phyloP scores from a whole-genome alignment of 2,888 invertebrate genomes.

The Drosophila neonasuta region DNA sequence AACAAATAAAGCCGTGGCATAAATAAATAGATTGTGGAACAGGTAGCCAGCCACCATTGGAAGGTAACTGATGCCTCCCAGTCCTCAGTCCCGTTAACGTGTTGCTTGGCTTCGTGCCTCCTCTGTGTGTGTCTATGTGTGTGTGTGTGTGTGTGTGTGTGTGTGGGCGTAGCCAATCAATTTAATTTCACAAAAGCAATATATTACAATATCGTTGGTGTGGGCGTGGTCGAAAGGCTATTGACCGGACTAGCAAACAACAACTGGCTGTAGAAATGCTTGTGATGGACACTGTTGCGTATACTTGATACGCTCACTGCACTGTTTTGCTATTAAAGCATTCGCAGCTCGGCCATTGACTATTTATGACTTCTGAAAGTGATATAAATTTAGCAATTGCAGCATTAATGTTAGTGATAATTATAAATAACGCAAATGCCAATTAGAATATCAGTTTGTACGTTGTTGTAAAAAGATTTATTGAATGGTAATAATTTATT shows the following conservation, averaged over 20 bases:
- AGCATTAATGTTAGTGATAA: conserved; percentile 13
- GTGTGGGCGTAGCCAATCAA: conserved; percentile 64
- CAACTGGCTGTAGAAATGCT: neutral
- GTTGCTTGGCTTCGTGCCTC: conserved; percentile 28
- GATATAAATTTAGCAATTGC: conserved; percentile 29
- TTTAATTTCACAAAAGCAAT: conserved; percentile 73
- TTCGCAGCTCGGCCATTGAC: neutral
- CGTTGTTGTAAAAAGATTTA: neutral
- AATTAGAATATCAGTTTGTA: neutral
- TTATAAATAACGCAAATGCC: neutral
- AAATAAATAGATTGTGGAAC: conserved; percentile 47
- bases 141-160: neutral
- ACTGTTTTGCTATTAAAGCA: neutral
- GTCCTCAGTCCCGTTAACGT: conserved; percentile 14
- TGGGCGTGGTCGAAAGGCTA: conserved; percentile 51
- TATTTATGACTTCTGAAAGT: conserved; percentile 20
- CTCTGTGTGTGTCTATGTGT: too few relatives aligned
- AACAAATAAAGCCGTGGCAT: conserved; percentile 35
- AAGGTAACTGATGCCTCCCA: conserved; percentile 12
- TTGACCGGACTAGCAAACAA: conserved; percentile 43
- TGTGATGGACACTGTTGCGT: conserved; percentile 28
- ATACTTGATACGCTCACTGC: conserved; percentile 40
- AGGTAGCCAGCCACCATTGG: neutral
- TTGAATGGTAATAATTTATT: neutral
- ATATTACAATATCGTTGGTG: conserved; percentile 63